Percentiles rank a stretch among this genome's conserved stretches.
Conservation (phyloP, 1,140 invertebrate genomes). For the Halesus radiatus region DNA sequence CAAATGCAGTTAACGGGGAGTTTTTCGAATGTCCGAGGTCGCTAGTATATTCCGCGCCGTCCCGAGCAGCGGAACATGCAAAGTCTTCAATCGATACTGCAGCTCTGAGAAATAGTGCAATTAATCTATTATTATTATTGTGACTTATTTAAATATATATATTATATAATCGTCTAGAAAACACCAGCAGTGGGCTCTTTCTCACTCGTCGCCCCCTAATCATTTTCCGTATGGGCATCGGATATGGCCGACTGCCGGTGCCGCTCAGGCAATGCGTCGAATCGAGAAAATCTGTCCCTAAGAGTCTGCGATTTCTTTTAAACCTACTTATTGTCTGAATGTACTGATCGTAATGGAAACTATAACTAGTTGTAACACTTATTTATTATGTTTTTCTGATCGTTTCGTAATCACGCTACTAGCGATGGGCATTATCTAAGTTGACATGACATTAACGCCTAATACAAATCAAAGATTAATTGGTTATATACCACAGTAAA, state of each 20-base stretch:
- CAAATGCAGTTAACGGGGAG: not conserved
- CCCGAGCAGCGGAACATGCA: not conserved
- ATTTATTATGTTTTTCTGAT: not conserved
- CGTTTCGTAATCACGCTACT: not conserved
- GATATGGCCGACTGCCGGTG: conserved; percentile 1
- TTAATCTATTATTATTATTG: no score
- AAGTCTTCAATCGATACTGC: not conserved
- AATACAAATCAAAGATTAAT: no score
- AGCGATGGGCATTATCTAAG: not conserved
- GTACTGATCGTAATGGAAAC: not conserved
- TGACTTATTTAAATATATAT: not conserved
- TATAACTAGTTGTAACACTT: not conserved
- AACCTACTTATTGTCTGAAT: not conserved
- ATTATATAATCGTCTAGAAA: no score
- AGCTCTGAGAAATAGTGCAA: no score
- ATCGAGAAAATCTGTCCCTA: not conserved
- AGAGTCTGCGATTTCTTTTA: not conserved
- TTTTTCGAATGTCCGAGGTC: not conserved
- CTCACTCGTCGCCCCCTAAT: not conserved
- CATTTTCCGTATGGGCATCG: conserved; percentile 18
- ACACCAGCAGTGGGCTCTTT: not conserved
- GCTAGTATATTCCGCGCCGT: not conserved
- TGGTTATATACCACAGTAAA: no score
- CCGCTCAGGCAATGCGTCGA: not conserved
- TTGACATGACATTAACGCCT: no score